A percentile compares a stretch with the other conserved stretches of the same genome.
Evolutionary conservation across 2,797 vertebrate genomes (phyloP).

Genomic region (Xerus rutilus): DNA sequence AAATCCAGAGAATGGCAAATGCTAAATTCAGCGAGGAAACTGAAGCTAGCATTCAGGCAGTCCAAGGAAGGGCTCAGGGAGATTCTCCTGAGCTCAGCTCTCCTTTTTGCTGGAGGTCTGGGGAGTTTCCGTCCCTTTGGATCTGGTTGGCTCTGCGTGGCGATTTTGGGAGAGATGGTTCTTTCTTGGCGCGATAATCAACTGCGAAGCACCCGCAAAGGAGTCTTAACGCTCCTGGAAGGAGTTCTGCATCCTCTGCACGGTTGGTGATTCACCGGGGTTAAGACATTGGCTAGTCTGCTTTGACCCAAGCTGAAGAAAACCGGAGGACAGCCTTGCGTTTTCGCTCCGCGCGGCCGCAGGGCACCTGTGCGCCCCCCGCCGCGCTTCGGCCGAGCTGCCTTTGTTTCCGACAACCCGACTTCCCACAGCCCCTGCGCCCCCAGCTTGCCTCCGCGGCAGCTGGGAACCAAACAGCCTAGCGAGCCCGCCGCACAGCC

Average conservation of each 20-base stretch:
- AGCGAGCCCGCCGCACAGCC: neutral
- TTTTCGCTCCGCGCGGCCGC: neutral
- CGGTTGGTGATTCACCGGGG: too few relatives aligned
- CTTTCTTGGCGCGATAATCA: neutral
- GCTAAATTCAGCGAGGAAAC: slow-evolving; percentile 61
- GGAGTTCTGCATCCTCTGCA: neutral
- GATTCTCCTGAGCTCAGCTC: neutral
- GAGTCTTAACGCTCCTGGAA: slow-evolving; percentile 6
- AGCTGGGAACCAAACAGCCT: slow-evolving; percentile 75
- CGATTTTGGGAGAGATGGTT: slow-evolving; percentile 30
- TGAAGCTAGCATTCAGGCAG: neutral
- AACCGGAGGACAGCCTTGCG: slow-evolving; percentile 10
- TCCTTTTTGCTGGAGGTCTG: neutral
- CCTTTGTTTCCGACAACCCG: slow-evolving; percentile 65
- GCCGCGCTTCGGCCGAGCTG: neutral
- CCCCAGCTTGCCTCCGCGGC: slow-evolving; percentile 37
- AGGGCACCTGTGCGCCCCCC: slow-evolving; percentile 74
- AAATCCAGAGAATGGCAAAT: slow-evolving; percentile 61
- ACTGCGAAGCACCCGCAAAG: slow-evolving; percentile 16
- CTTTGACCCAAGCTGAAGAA: slow-evolving; percentile 56
- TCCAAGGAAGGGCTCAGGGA: neutral
- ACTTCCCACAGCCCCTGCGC: neutral
- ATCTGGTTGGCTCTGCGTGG: neutral
- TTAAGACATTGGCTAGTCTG: slow-evolving; percentile 6
- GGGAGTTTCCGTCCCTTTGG: neutral